A percentile compares a stretch with the other conserved stretches of the same genome.
Conservation (phyloP, 2,113 vertebrate genomes). For the Uria lomvia region DNA sequence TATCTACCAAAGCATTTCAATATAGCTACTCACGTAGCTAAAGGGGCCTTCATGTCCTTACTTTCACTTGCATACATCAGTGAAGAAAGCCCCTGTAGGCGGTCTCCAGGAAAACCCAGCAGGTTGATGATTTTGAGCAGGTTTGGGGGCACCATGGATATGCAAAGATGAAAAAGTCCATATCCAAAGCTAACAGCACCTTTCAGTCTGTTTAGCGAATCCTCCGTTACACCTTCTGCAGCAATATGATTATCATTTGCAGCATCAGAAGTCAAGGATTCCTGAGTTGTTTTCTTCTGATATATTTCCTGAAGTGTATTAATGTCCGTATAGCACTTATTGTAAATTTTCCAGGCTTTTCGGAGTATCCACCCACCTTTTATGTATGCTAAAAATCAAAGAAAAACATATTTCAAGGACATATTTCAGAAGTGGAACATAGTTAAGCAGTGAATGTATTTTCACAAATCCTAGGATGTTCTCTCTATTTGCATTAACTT, state of each 20-base stretch:
- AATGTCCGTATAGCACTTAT: conserved; percentile 97
- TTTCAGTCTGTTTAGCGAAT: conserved; percentile 94
- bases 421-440: not conserved
- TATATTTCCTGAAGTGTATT: conserved; percentile 88
- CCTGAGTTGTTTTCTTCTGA: conserved; percentile 82
- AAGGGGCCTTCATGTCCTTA: conserved; percentile 99
- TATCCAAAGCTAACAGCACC: conserved; percentile 99
- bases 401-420: not conserved
- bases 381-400: conserved; percentile 84
- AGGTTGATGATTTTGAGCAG: conserved; percentile 99
- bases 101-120: conserved; percentile 97
- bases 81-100: conserved; percentile 93
- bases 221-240: conserved; percentile 85
- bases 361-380: conserved; percentile 99
- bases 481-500: not conserved
- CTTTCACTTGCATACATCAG: conserved; percentile 98
- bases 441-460: not conserved
- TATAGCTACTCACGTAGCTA: conserved; percentile 98
- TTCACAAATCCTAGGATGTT: not conserved
- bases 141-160: conserved; percentile 99
- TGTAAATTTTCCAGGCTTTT: conserved; percentile 99
- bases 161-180: conserved; percentile 98
- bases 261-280: conserved; percentile 82
- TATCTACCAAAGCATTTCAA: conserved; percentile 80
- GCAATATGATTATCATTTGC: conserved; percentile 89